Evolutionary conservation across 2,113 vertebrate species (phyloP), one percentile per base, ranked within the genome.

Genomic region (Scortum barcoo): DNA sequence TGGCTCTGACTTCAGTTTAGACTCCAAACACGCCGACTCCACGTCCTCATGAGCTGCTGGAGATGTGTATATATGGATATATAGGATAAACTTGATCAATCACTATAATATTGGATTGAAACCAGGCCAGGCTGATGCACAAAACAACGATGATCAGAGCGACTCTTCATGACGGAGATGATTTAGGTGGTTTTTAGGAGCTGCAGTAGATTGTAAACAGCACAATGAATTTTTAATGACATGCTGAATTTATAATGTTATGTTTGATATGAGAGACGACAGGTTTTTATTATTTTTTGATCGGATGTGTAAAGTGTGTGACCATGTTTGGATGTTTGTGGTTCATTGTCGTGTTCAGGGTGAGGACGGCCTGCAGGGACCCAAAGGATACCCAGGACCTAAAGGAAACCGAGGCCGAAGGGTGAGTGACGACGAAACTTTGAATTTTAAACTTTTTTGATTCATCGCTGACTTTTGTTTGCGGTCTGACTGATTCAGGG

Each of bases 341-440:
- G 17, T 20, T 51, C 20, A n/a, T 11, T 72, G n/a, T 88, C 91
- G 12, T 90, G 26, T 92, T 71, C 66, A 98, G 96, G 97, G 97
- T 63, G 95, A 97, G 87, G 87, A 73, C 48, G 97, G 97, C 28
- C 71, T 91, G 24, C 38, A 26, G 0, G 97, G 97, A 26, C 3
- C 17, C 10, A 70, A 48, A 86, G 97, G 97, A 87, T 60, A 90
- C 13, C 91, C 84, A 22, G 97, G 97, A 44, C 71, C 38, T 16
- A 97, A 97, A 93, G 97, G 97, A 88, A 80, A 90, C 90, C 92
- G 11, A n/a, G 97, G 97, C 20, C 95, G 92, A 87, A 92, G 91
- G 92, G 97, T 98, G 92, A 89, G 90, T 54, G 17, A 2, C 2
- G 0, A 7, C 40, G 7, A 8, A 2, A 1, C 38, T 26, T 2